These are phyloP conservation scores for Formica selysi DNA, from an alignment of 1,140 invertebrate genomes.

Conservation along the genomic window DNA sequence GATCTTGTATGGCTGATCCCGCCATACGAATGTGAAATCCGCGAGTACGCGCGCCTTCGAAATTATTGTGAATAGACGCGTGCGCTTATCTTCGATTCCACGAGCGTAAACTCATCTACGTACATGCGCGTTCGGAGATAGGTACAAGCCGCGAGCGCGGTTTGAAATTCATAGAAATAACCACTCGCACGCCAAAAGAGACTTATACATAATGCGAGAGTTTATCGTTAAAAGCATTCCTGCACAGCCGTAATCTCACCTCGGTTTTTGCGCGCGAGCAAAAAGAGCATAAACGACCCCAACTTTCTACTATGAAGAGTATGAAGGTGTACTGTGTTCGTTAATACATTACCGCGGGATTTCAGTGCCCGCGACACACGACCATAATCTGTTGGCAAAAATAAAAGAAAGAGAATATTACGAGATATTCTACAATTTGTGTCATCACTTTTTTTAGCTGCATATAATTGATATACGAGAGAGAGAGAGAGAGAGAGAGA, in stretches of 20 bases:
- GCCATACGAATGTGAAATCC: conserved; percentile 5
- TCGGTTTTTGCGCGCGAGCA: conserved; percentile 39
- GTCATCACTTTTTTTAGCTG: conserved; percentile 21
- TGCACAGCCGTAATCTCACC: conserved; percentile 43
- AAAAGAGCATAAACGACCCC: conserved; percentile 45
- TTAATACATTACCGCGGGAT: conserved; percentile 48
- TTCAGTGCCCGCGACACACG: conserved; percentile 28
- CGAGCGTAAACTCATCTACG: not conserved
- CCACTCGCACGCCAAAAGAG: conserved; percentile 29
- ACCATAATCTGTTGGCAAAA: conserved; percentile 37
- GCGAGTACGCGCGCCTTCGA: conserved; percentile 2
- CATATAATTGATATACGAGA: not conserved
- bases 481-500: no score
- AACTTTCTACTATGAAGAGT: conserved; percentile 18
- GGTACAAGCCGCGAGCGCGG: not conserved
- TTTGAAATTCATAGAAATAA: conserved; percentile 59
- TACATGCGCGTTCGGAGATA: not conserved
- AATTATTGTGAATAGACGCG: conserved; percentile 4
- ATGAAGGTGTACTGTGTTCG: conserved; percentile 13
- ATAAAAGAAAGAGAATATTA: conserved; percentile 17
- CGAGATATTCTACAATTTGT: conserved; percentile 22
- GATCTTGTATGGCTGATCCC: conserved; percentile 37
- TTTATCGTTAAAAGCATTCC: conserved; percentile 60
- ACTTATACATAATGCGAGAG: conserved; percentile 58
- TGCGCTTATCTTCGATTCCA: conserved; percentile 37